Evolutionary conservation across 1,140 invertebrate species (phyloP).

Genomic region (Lepidotrigona ventralis): DNA sequence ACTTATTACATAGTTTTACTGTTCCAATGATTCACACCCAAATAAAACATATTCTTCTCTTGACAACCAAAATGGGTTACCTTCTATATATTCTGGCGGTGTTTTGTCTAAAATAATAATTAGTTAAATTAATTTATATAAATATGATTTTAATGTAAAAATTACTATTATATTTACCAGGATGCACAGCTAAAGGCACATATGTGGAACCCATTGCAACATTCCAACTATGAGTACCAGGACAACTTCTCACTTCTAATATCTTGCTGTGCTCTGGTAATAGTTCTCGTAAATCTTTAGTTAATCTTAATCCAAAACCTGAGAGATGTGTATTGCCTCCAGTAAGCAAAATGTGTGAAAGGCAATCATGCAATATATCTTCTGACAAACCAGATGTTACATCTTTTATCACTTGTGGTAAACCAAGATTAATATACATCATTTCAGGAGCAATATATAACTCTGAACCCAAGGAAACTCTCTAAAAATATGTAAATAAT

Average conservation of each 20-base stretch:
- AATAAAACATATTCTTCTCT: constrained; percentile 80
- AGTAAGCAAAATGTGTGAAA: constrained; percentile 79
- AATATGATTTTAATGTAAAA: constrained; percentile 14
- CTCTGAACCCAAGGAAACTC: constrained; percentile 78
- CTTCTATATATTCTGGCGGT: constrained; percentile 76
- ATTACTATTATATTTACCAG: constrained; percentile 65
- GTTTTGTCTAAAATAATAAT: constrained; percentile 73
- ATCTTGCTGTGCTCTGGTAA: constrained; percentile 77
- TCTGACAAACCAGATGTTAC: constrained; percentile 76
- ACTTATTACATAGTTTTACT: constrained; percentile 61
- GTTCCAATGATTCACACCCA: constrained; percentile 78
- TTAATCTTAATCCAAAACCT: constrained; percentile 78
- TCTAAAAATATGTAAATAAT: constrained; percentile 65
- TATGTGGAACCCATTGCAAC: constrained; percentile 80
- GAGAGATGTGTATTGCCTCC: constrained; percentile 80
- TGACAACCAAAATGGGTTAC: constrained; percentile 79
- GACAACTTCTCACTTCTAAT: constrained; percentile 77
- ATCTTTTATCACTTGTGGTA: constrained; percentile 79
- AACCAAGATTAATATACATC: constrained; percentile 79
- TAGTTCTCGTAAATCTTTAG: constrained; percentile 77
- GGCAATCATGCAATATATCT: constrained; percentile 76
- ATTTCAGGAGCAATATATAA: constrained; percentile 80
- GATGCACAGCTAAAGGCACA: constrained; percentile 78
- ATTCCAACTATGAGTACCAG: constrained; percentile 79
- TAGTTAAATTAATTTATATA: not conserved